Evolutionary conservation across 2,888 invertebrate species (phyloP).

Genomic region (Listrodromus nycthemerus): DNA sequence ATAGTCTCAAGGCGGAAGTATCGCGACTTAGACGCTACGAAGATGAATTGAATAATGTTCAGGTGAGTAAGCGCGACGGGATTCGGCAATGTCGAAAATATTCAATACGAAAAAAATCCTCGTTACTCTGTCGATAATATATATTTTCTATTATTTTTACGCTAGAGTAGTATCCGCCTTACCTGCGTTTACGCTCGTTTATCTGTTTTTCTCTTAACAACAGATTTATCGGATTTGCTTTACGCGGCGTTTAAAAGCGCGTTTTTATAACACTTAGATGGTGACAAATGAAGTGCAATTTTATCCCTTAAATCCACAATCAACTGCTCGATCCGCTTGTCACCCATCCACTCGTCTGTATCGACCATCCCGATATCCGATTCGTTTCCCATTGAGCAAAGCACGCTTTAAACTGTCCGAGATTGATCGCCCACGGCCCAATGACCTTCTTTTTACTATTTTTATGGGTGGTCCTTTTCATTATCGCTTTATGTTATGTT

Average conservation of each 20-base stretch:
- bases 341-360: neutral
- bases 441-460: slow-evolving; percentile 64
- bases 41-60: slow-evolving; percentile 88
- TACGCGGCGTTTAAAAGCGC: slow-evolving; percentile 5
- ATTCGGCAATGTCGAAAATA: neutral
- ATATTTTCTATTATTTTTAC: slow-evolving; percentile 21
- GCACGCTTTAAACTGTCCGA: slow-evolving; percentile 14
- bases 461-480: slow-evolving; percentile 68
- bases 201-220: slow-evolving; percentile 28
- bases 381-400: slow-evolving; percentile 39
- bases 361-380: slow-evolving; percentile 42
- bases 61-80: slow-evolving; percentile 84
- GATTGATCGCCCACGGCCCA: slow-evolving; percentile 4
- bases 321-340: slow-evolving; percentile 53
- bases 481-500: slow-evolving; percentile 71
- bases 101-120: neutral
- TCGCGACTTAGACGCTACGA: slow-evolving; percentile 88
- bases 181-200: slow-evolving; percentile 15
- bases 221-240: slow-evolving; percentile 8
- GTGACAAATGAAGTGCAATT: slow-evolving; percentile 42
- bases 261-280: slow-evolving; percentile 42
- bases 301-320: slow-evolving; percentile 20
- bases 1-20: slow-evolving; percentile 87
- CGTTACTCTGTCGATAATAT: neutral
- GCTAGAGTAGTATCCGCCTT: slow-evolving; percentile 37